Evolutionary conservation across 1,140 invertebrate species (phyloP), one percentile per base, ranked within the genome.

Genomic region (Adoxophyes honmai): DNA sequence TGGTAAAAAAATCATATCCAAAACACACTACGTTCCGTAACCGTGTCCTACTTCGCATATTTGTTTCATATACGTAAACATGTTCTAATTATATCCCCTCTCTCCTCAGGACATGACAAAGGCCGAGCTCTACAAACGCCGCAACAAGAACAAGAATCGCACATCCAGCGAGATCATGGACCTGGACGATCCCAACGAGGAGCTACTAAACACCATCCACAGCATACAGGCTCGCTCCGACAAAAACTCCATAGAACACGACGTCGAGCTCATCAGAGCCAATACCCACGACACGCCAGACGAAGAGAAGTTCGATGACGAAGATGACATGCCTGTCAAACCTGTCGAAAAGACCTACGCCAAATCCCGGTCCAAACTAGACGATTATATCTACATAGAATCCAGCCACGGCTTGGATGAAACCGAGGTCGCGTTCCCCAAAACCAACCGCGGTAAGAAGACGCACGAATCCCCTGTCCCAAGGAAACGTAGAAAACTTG

Each of bases 71-170:
- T n/a, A n/a, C n/a, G n/a, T n/a, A n/a, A n/a, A n/a, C n/a, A n/a
- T n/a, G n/a, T n/a, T n/a, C n/a, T n/a, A n/a, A 16, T 34, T 15
- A 0, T 14, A 15, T 34, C 8, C 38, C 0, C 34, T 56, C 59
- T 16, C n/a, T 56, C 66, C 57, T 0, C 71, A 88, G 85, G 85
- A 88, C 61, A 88, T 88, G 85, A 88, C 83, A 34, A 85, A 88
- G 75, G 85, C 85, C 0, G 83, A 88, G 10, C 70, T 88, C 0
- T 88, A 88, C 72, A 86, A 88, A 52, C 77, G 85, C 0, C 70
- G 85, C 4, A 78, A 66, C 59, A 88, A 88, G 59, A 86, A 78
- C 68, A 86, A 84, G 52, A 80, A 76, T 33, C 64, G 76, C 1
- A 62, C 69, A 11, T 79, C 78, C 0, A 73, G 70, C 21, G 60